A percentile compares a stretch with the other conserved stretches of the same genome.
phyloP scores from a whole-genome alignment of 2,888 invertebrate species.

The Drosophila emarginata region DNA sequence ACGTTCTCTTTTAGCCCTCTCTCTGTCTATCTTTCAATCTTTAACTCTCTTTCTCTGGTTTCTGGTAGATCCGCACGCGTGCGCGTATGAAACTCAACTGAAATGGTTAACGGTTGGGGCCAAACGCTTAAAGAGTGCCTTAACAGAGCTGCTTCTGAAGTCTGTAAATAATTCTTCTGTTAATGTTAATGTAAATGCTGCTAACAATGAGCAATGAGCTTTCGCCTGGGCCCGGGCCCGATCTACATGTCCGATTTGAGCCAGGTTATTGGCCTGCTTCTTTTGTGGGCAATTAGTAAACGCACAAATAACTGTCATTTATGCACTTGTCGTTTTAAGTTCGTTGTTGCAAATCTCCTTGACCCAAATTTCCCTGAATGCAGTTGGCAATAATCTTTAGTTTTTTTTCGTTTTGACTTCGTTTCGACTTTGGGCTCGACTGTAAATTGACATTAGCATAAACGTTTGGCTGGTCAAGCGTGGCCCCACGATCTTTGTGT shows the following conservation, averaged over 20 bases:
- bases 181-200: slow-evolving; percentile 3
- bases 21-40: slow-evolving; percentile 42
- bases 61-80: slow-evolving; percentile 59
- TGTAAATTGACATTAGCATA: slow-evolving; percentile 54
- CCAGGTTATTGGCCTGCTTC: slow-evolving; percentile 12
- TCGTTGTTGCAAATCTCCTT: slow-evolving; percentile 69
- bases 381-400: slow-evolving; percentile 47
- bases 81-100: slow-evolving; percentile 72
- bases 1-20: slow-evolving; percentile 62
- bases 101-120: slow-evolving; percentile 62
- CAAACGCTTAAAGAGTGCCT: slow-evolving; percentile 60
- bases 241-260: slow-evolving; percentile 9
- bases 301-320: slow-evolving; percentile 12
- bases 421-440: no score
- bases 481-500: slow-evolving; percentile 59
- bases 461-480: slow-evolving; percentile 69
- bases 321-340: slow-evolving; percentile 55
- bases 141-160: slow-evolving; percentile 6
- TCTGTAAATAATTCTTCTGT: slow-evolving; percentile 1
- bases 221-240: slow-evolving; percentile 9
- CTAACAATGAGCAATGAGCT: neutral
- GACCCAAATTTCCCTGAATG: slow-evolving; percentile 73
- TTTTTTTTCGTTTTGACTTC: slow-evolving; percentile 32
- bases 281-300: slow-evolving; percentile 3
- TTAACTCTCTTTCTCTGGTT: slow-evolving; percentile 17